Conservation (phyloP, 1,140 invertebrate genomes). For the Dreissena polymorpha region DNA sequence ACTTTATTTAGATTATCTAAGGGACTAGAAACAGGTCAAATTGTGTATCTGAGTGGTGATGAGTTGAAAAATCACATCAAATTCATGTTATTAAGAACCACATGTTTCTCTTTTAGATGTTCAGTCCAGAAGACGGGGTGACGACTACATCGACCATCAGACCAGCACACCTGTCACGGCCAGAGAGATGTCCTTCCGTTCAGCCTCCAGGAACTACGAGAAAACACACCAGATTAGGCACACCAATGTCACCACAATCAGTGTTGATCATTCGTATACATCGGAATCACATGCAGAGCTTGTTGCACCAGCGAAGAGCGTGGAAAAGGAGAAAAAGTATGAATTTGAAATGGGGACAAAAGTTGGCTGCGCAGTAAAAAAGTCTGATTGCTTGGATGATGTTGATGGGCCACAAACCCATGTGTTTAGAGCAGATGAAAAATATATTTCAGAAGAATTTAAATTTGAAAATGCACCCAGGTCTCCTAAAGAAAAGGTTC, state of each 20-base stretch:
- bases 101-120: not conserved
- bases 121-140: not conserved
- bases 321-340: no score
- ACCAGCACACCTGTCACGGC: slow-evolving; percentile 48
- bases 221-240: slow-evolving; percentile 20
- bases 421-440: no score
- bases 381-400: not conserved
- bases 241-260: slow-evolving; percentile 36
- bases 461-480: no score
- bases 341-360: no score
- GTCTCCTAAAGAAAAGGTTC: slow-evolving; percentile 19
- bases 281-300: not conserved
- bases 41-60: no score
- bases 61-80: no score
- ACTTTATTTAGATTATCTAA: no score
- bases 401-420: not conserved
- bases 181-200: slow-evolving; percentile 40
- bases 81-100: no score
- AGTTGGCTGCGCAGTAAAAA: not conserved
- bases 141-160: slow-evolving; percentile 9
- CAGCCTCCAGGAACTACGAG: slow-evolving; percentile 30
- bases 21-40: not conserved
- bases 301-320: not conserved
- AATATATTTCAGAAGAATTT: no score
- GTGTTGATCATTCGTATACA: slow-evolving; percentile 29